Evolutionary conservation across 1,140 invertebrate genomes (phyloP), one percentile per base, ranked within the genome.

Genomic region (Drosophila repleta): DNA sequence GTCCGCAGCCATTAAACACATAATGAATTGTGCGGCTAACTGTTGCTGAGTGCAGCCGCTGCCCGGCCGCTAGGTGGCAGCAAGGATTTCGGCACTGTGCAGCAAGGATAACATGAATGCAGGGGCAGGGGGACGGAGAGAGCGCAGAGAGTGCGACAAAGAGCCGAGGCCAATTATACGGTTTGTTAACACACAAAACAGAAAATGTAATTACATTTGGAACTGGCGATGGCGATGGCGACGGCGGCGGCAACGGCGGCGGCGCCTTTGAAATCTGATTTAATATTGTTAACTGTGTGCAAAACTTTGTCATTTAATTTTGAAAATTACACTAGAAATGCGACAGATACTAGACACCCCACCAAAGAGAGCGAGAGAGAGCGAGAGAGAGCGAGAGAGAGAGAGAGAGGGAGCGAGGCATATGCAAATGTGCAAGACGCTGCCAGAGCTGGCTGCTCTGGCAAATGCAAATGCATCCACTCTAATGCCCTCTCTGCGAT

Each of bases 131-230:
- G 2, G 3, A 29, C 5, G 0, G 26, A 29, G 26, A 6, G 29
- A 29, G 7, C 2, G 29, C n/a, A 29, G 29, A 8, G 29, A 29
- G 29, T 7, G 75, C 56, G 67, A 71, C 76, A 75, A 78, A 77
- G 72, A 57, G 67, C 65, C 64, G 61, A 21, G 79, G 79, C 84
- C 83, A 88, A 88, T 88, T 88, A 88, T 79, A 89, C 83, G 83
- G 79, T 88, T 88, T 88, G 79, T 88, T 88, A 88, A 83, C 83
- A 89, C 73, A 79, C 79, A 88, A 88, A 88, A 89, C 83, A 83
- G 84, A 79, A 88, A 88, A 88, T 89, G 83, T 89, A 88, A 88
- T 88, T 88, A 88, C 79, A 89, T 76, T 88, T 88, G 75, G 57
- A 71, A 56, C 72, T 67, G 72, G 11, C 49, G 60, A 55, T 41